phyloP scores from a whole-genome alignment of 2,797 vertebrate species.

The Tapera naevia region DNA sequence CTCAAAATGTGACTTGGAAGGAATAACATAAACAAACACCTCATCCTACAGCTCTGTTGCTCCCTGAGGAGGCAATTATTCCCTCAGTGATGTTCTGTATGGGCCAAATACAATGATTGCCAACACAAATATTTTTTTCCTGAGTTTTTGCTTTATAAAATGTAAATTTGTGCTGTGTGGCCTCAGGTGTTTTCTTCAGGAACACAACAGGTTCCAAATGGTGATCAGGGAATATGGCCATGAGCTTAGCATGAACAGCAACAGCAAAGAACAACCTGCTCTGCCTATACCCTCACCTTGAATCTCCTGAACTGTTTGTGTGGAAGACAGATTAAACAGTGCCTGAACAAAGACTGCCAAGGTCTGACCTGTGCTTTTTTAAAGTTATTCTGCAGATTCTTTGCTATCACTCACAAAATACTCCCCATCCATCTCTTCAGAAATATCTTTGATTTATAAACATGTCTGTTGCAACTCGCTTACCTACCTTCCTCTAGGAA shows the following conservation, averaged over 20 bases:
- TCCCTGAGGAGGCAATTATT: neutral
- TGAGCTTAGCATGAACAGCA: neutral
- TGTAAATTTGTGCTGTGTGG: neutral
- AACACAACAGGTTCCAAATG: neutral
- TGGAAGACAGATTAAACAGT: neutral
- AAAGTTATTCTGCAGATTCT: neutral
- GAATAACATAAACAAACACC: constrained; percentile 10
- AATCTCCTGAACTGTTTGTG: neutral
- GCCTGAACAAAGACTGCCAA: neutral
- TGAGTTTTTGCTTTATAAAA: neutral
- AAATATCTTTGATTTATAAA: neutral
- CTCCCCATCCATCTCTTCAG: neutral
- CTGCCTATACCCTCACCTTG: neutral
- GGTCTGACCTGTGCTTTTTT: neutral
- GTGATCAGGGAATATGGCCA: neutral
- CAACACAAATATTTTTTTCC: constrained; percentile 6
- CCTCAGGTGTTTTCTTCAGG: neutral
- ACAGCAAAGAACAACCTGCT: neutral
- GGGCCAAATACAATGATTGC: neutral
- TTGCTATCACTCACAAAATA: neutral
- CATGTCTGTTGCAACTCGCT: neutral
- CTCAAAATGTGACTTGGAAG: neutral
- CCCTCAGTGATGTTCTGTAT: neutral
- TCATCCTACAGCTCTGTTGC: neutral
- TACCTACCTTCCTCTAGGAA: neutral